phyloP scores from a whole-genome alignment of 2,888 invertebrate genomes.

The Mylabris sibirica region DNA sequence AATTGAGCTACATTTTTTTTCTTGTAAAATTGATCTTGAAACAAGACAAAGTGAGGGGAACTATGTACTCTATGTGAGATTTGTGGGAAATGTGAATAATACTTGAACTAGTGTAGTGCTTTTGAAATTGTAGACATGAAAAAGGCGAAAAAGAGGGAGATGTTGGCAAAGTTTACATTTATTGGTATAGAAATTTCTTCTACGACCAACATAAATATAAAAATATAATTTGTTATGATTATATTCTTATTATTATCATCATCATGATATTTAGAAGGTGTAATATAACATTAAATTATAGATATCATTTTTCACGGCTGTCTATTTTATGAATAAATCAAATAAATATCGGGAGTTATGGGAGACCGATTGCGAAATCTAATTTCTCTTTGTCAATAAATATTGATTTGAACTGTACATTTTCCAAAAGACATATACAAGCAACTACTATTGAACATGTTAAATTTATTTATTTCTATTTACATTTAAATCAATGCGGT shows the following conservation, averaged over 20 bases:
- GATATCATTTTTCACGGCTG: background rate
- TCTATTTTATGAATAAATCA: background rate
- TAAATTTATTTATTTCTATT: constrained; percentile 40
- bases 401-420: constrained; percentile 42
- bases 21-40: background rate
- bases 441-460: constrained; percentile 36
- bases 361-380: constrained; percentile 13
- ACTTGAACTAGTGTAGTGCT: background rate
- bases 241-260: background rate
- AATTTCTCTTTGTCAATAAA: constrained; percentile 36
- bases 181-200: background rate
- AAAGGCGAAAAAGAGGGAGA: background rate
- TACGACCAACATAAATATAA: background rate
- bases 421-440: constrained; percentile 38
- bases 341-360: background rate
- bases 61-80: background rate
- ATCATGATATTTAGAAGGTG: background rate
- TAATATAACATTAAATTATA: background rate
- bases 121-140: background rate
- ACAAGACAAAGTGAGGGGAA: background rate
- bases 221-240: background rate
- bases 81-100: background rate
- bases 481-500: constrained; percentile 33
- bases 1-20: background rate
- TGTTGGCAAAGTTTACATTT: background rate